Evolutionary conservation across 2,113 vertebrate genomes (phyloP).

Genomic region (Melanotaenia duboulayi): DNA sequence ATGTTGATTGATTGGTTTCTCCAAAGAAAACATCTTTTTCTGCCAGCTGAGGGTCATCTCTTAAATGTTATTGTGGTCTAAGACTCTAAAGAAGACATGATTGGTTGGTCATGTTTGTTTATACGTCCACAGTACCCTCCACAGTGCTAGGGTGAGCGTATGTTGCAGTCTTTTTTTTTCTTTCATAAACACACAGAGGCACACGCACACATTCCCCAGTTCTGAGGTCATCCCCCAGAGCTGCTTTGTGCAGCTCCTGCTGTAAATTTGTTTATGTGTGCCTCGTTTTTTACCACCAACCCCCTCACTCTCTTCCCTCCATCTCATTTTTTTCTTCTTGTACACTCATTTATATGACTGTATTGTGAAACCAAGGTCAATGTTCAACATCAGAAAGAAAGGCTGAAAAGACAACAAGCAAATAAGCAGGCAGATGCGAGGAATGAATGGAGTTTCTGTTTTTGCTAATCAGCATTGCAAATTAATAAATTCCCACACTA

Average conservation of each 20-base stretch:
- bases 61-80: neutral
- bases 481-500: too few species aligned
- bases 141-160: constrained; percentile 32
- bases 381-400: constrained; percentile 26
- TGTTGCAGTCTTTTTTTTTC: constrained; percentile 22
- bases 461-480: neutral
- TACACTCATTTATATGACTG: constrained; percentile 1
- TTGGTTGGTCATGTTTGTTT: constrained; percentile 41
- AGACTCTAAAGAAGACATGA: constrained; percentile 17
- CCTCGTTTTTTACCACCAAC: constrained; percentile 36
- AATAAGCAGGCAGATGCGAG: constrained; percentile 19
- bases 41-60: neutral
- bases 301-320: neutral
- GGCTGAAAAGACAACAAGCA: neutral
- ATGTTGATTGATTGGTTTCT: constrained; percentile 42
- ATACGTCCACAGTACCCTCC: constrained; percentile 33
- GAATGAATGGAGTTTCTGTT: neutral
- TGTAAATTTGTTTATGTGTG: constrained; percentile 70
- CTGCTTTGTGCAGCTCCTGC: constrained; percentile 71
- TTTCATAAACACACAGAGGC: constrained; percentile 8
- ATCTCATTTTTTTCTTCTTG: constrained; percentile 18
- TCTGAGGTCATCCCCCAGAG: constrained; percentile 76
- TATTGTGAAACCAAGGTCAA: constrained; percentile 49
- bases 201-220: constrained; percentile 70
- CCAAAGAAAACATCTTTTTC: constrained; percentile 33